A percentile compares a stretch with the other conserved stretches of the same genome.
Conservation (phyloP, 2,113 vertebrate species). For the Channa maculata region DNA sequence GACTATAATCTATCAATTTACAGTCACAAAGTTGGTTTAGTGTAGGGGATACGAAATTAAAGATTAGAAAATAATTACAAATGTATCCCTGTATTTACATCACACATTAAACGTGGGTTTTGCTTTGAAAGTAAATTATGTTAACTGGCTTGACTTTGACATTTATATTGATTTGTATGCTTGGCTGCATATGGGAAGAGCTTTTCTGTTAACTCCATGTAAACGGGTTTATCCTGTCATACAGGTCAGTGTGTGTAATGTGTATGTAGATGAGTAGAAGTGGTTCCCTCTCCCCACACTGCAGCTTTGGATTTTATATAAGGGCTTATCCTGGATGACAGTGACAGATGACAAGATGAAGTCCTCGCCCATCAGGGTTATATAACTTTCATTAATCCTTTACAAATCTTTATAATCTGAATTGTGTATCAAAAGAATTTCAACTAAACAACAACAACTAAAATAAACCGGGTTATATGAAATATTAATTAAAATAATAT, state of each 20-base stretch:
- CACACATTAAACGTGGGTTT: neutral
- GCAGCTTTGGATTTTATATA: conserved; percentile 32
- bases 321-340: conserved; percentile 45
- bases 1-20: too few species aligned
- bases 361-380: conserved; percentile 20
- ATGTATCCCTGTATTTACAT: too few species aligned
- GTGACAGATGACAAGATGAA: conserved; percentile 31
- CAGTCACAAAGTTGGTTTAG: too few species aligned
- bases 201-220: conserved; percentile 36
- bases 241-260: neutral
- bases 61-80: too few species aligned
- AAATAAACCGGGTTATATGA: conserved; percentile 25
- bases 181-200: neutral
- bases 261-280: neutral
- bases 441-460: neutral
- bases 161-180: conserved; percentile 7
- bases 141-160: conserved; percentile 5
- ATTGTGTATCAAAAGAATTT: neutral
- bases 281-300: neutral
- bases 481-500: conserved; percentile 32
- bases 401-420: conserved; percentile 41
- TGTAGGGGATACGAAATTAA: too few species aligned
- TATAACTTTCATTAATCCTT: conserved; percentile 43
- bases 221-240: neutral
- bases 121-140: conserved; percentile 14